These are phyloP conservation scores for Lacanobia oleracea DNA, from an alignment of 2,888 invertebrate species.

Conservation along the genomic window DNA sequence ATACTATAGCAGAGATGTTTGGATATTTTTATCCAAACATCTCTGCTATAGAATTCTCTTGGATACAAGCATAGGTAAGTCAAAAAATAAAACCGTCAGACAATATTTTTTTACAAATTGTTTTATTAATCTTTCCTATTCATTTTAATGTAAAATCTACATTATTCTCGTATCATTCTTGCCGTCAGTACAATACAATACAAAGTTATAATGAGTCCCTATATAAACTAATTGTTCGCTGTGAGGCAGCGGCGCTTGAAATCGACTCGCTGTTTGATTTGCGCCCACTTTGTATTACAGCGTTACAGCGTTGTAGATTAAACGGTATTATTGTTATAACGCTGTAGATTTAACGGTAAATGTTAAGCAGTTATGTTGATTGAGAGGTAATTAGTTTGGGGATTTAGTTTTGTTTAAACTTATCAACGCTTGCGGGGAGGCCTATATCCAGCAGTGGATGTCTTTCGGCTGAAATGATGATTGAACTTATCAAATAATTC, in stretches of 20 bases:
- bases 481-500: not conserved
- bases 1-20: too few species aligned
- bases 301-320: conserved; percentile 46
- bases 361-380: conserved; percentile 43
- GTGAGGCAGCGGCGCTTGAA: conserved; percentile 63
- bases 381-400: conserved; percentile 52
- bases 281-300: conserved; percentile 61
- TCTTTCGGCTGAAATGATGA: too few species aligned
- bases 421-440: too few species aligned
- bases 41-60: too few species aligned
- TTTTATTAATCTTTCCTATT: too few species aligned
- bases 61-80: too few species aligned
- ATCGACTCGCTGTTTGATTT: conserved; percentile 84
- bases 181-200: conserved; percentile 62
- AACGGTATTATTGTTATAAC: conserved; percentile 46
- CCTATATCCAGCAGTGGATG: too few species aligned
- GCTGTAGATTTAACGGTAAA: conserved; percentile 31
- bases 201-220: conserved; percentile 81
- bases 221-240: conserved; percentile 80
- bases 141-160: not conserved
- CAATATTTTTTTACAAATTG: too few species aligned
- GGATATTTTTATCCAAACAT: too few species aligned
- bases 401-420: not conserved
- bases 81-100: too few species aligned
- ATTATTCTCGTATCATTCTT: not conserved